A percentile compares a stretch with the other conserved stretches of the same genome.
phyloP scores from a whole-genome alignment of 2,797 vertebrate genomes.

The Neosalanx taihuensis region DNA sequence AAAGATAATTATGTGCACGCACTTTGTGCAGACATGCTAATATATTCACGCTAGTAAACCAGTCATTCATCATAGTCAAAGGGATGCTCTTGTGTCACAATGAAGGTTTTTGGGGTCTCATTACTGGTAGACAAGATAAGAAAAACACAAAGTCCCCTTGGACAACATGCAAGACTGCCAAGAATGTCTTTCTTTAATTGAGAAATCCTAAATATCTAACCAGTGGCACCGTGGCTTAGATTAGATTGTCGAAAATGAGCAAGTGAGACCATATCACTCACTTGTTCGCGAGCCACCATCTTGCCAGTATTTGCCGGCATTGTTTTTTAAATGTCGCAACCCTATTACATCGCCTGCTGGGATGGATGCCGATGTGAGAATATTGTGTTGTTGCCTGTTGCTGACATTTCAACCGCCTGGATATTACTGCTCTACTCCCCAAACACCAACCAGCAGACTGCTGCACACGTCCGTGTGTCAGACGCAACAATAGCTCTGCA shows the following conservation, averaged over 20 bases:
- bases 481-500: constrained; percentile 27
- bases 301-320: constrained; percentile 54
- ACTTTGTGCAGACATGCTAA: constrained; percentile 40
- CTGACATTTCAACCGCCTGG: constrained; percentile 68
- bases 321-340: constrained; percentile 65
- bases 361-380: constrained; percentile 54
- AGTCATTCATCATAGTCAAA: constrained; percentile 72
- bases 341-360: constrained; percentile 64
- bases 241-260: constrained; percentile 37
- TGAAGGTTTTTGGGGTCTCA: constrained; percentile 57
- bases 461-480: constrained; percentile 44
- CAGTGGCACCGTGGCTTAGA: constrained; percentile 30
- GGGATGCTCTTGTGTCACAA: constrained; percentile 52
- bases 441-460: constrained; percentile 50
- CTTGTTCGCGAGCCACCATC: constrained; percentile 36
- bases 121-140: constrained; percentile 56
- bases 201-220: constrained; percentile 47
- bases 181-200: constrained; percentile 50
- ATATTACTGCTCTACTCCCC: constrained; percentile 61
- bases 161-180: constrained; percentile 42
- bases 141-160: constrained; percentile 51
- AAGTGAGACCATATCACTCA: constrained; percentile 24
- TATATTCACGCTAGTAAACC: constrained; percentile 61
- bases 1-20: constrained; percentile 55
- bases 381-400: constrained; percentile 66